A percentile compares a stretch with the other conserved stretches of the same genome.
phyloP scores from a whole-genome alignment of 2,113 vertebrate species.

The Atherinomorus stipes region DNA sequence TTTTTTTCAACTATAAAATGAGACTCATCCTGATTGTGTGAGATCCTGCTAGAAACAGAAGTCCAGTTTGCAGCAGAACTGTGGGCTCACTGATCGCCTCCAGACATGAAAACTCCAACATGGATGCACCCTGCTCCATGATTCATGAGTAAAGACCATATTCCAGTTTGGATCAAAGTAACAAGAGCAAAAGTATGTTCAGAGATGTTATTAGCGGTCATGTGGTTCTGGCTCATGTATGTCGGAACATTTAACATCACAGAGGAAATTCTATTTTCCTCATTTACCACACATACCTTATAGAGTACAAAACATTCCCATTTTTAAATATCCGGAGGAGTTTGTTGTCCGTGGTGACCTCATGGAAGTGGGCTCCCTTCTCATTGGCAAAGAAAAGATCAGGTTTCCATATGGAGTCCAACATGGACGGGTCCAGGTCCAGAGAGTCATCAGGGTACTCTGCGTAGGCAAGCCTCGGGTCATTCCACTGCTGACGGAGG shows the following conservation, averaged over 20 bases:
- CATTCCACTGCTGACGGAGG: slow-evolving; percentile 97
- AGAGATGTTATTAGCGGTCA: background rate
- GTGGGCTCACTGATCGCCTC: no score
- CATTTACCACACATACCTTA: slow-evolving; percentile 83
- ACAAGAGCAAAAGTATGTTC: no score
- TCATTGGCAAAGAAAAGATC: slow-evolving; percentile 98
- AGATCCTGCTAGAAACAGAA: background rate
- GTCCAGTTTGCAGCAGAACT: background rate
- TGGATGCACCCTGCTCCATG: background rate
- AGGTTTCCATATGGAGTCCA: slow-evolving; percentile 99
- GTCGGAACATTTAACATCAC: no score
- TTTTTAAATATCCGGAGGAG: slow-evolving; percentile 97
- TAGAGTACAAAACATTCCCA: slow-evolving; percentile 96
- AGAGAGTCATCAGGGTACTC: slow-evolving; percentile 99
- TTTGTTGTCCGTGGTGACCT: slow-evolving; percentile 98
- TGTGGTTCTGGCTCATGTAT: background rate
- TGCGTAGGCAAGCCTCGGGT: slow-evolving; percentile 92
- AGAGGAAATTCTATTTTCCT: no score
- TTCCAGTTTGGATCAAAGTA: no score
- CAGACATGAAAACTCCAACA: background rate
- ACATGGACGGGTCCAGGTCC: slow-evolving; percentile 96
- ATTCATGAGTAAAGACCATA: background rate
- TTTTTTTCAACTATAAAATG: no score
- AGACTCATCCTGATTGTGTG: no score
- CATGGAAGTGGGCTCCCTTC: slow-evolving; percentile 98